Base-by-base conservation (phyloP, 1,140 invertebrate genomes). In the Luehdorfia chinensis region DNA sequence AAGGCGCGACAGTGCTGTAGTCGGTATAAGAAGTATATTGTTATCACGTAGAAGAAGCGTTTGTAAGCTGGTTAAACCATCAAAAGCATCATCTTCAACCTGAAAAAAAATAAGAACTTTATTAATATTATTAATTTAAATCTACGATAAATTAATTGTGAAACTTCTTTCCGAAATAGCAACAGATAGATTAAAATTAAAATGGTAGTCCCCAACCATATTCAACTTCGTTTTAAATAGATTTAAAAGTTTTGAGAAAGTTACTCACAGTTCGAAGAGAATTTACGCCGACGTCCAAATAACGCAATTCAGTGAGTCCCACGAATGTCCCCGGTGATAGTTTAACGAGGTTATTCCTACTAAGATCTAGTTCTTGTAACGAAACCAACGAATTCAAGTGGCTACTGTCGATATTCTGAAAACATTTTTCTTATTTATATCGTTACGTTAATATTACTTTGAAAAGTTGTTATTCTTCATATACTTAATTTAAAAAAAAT, bases 11-110 rank as follows among this genome's bases (percentile, higher is more conserved):
- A 97, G 78, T 4, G 95, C 94, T 9, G 92, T 91, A 1, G 93
- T 92, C 1, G 96, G 96, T 18, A 97, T 92, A 1, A 95, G 76
- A 0, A 97, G 85, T 31, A 97, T 94, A 49, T 96, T 96, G 74
- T 97, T 97, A 68, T 97, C 95, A 66, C 92, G 91, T 1, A 97
- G 84, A n/a, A 93, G 92, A 4, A 97, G 81, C 6, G 91, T 92
- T 75, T 95, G 91, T 5, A 97, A 71, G 51, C 90, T 93, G 12
- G 90, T 89, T 34, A 97, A 76, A 1, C 95, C 95, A 65, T 95
- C 93, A 64, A 97, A 93, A 0, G 93, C 92, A 48, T 94, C 93
- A 55, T 96, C 94, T 80, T 96, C 94, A 12, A 96, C 91, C 94
- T 96, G 73, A 32, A 89, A 89, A 54, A 47, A 50, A 8, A 7